A percentile compares a stretch with the other conserved stretches of the same genome.
Evolutionary conservation across 2,113 vertebrate genomes (phyloP).

Genomic region (Peromyscus californicus): DNA sequence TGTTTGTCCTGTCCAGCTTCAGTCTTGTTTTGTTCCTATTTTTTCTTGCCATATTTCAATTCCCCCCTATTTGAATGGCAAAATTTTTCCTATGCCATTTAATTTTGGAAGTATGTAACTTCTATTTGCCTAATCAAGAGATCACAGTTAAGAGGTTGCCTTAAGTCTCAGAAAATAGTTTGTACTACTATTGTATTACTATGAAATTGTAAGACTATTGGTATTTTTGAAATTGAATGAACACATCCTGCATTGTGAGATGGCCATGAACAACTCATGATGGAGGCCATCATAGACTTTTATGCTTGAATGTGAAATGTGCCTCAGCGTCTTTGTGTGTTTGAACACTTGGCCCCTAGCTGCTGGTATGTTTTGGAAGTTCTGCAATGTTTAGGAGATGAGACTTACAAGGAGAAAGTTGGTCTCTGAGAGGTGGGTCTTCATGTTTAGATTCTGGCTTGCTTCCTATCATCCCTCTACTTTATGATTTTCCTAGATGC

Average conservation of each 20-base stretch:
- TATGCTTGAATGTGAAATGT: neutral
- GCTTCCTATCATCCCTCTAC: neutral
- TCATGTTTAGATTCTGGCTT: neutral
- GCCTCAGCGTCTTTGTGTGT: too few relatives aligned
- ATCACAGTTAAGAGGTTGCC: neutral
- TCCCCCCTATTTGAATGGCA: neutral
- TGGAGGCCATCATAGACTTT: neutral
- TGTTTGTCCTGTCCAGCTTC: neutral
- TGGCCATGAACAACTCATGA: neutral
- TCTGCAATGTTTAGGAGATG: neutral
- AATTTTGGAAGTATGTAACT: neutral
- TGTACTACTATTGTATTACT: neutral
- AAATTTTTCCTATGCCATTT: neutral
- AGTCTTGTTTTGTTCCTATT: neutral
- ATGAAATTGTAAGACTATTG: too few relatives aligned
- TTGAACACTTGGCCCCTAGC: neutral
- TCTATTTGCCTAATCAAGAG: neutral
- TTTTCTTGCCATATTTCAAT: neutral
- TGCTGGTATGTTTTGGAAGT: neutral
- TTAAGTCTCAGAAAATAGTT: neutral
- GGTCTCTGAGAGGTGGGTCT: too few relatives aligned
- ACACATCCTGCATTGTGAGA: neutral
- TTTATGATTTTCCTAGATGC: neutral
- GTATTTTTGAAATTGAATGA: neutral
- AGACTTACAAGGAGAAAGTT: too few relatives aligned